Percentiles rank a stretch among this genome's conserved stretches.
Evolutionary conservation across 2,113 vertebrate species (phyloP).

Genomic region (Microtus pennsylvanicus): DNA sequence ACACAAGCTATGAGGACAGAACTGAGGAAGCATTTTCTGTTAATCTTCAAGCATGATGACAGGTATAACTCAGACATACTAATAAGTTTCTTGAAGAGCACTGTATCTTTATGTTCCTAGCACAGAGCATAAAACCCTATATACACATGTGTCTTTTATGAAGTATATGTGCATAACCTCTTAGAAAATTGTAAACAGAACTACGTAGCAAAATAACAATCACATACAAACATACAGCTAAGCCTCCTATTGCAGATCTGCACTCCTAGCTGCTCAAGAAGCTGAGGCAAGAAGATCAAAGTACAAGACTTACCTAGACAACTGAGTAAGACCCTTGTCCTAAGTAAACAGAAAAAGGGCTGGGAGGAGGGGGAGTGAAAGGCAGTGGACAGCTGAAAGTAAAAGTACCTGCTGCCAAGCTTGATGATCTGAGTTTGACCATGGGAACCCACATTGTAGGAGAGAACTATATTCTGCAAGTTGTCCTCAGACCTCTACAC

Average conservation of each 20-base stretch:
- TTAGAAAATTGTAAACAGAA: constrained; percentile 22
- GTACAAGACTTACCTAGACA: not conserved
- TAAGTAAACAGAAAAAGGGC: not conserved
- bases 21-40: not conserved
- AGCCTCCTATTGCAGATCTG: not conserved
- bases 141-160: not conserved
- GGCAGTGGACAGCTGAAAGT: not conserved
- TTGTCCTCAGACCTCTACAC: not conserved
- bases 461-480: not conserved
- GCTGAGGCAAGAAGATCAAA: not conserved
- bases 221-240: not conserved
- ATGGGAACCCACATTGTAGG: not conserved
- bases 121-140: constrained; percentile 49
- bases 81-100: constrained; percentile 43
- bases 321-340: not conserved
- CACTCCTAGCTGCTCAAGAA: not conserved
- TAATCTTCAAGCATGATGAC: constrained; percentile 50
- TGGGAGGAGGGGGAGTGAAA: too few species aligned
- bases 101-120: constrained; percentile 21
- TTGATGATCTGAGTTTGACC: not conserved
- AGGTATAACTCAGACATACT: constrained; percentile 18
- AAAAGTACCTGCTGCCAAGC: not conserved
- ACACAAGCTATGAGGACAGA: not conserved
- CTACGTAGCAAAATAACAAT: not conserved
- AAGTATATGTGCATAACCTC: constrained; percentile 28